Evolutionary conservation across 2,113 vertebrate species (phyloP), one percentile per base, ranked within the genome.

Genomic region (Gasterosteus aculeatus): DNA sequence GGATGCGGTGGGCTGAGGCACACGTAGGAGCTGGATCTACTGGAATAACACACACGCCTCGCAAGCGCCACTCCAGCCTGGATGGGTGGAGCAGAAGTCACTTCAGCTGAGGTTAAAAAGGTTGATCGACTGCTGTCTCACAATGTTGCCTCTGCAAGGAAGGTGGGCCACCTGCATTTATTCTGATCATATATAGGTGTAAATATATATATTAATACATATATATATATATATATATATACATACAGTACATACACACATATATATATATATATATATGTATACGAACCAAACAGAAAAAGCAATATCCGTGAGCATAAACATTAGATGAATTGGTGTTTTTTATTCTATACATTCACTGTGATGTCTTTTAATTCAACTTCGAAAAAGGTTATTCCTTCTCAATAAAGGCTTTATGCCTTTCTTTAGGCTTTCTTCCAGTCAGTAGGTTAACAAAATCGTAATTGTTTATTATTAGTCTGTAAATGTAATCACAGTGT

Each of bases 1-100:
- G 91, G 68, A 89, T 92, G 75, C 90, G 75, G 73, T 84, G 87
- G 90, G 91, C 86, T 87, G 87, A 73, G 78, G 85, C 78, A 31
- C 35, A 31, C 60, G 58, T 72, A 6, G 85, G 72, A 88, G 62
- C 65, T 78, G 75, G 75, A 86, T 78, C 39, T 75, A 73, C 29
- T 73, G 79, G 78, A 87, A 71, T 60, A 67, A 73, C 75, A 76
- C 57, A 56, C 65, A 49, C 66, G 38, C 47, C 19, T 31, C 56
- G 54, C 58, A 61, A 33, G 71, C 72, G 64, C 79, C 11, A 54
- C 76, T 41, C 42, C 67, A 69, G 70, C 15, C 58, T 63, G 83
- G 69, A 83, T 69, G 74, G 82, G 79, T 74, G 71, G 75, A 89
- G 85, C 80, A 41, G 80, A 62, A 77, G 64, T 81, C 74, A 58